Percentiles rank a stretch among this genome's conserved stretches.
Conservation (phyloP, 2,797 vertebrate species). For the Sebastes itinus region DNA sequence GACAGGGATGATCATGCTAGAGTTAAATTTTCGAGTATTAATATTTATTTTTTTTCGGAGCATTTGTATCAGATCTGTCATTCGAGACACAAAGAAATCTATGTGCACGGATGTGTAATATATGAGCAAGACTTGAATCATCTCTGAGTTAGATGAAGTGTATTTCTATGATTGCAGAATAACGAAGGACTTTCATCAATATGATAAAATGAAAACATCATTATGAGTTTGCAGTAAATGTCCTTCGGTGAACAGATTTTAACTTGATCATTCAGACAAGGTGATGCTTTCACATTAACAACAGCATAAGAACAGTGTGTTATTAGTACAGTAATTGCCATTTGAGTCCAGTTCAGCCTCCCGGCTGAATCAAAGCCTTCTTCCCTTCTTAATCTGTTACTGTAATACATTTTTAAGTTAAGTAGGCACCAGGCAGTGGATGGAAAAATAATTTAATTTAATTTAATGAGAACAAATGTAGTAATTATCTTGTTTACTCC, state of each 20-base stretch:
- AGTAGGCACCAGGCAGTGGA: slow-evolving; percentile 3
- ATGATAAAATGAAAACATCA: slow-evolving; percentile 2
- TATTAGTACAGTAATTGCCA: slow-evolving; percentile 1
- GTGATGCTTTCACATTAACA: slow-evolving; percentile 21
- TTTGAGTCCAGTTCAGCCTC: slow-evolving; percentile 3
- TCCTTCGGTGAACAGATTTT: not conserved
- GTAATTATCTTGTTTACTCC: slow-evolving; percentile 63
- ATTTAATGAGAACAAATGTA: slow-evolving; percentile 57
- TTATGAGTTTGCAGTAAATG: not conserved
- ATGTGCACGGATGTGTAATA: slow-evolving; percentile 19
- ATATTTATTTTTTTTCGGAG: too few species aligned
- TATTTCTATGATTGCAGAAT: slow-evolving; percentile 31
- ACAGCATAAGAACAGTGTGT: not conserved
- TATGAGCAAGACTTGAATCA: slow-evolving; percentile 47
- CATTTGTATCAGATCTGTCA: not conserved
- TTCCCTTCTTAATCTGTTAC: slow-evolving; percentile 27
- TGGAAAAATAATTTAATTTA: slow-evolving; percentile 19
- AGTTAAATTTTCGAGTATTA: slow-evolving; percentile 8
- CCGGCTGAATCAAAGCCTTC: slow-evolving; percentile 21
- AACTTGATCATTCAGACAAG: slow-evolving; percentile 1
- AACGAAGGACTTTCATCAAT: slow-evolving; percentile 30
- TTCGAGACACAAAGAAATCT: slow-evolving; percentile 23
- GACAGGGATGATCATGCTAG: slow-evolving; percentile 5
- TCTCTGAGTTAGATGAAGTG: not conserved
- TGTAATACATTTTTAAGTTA: slow-evolving; percentile 25